Percentiles rank a stretch among this genome's conserved stretches.
Conservation (phyloP, 1,140 invertebrate species). For the Stegodyphus dumicola region DNA sequence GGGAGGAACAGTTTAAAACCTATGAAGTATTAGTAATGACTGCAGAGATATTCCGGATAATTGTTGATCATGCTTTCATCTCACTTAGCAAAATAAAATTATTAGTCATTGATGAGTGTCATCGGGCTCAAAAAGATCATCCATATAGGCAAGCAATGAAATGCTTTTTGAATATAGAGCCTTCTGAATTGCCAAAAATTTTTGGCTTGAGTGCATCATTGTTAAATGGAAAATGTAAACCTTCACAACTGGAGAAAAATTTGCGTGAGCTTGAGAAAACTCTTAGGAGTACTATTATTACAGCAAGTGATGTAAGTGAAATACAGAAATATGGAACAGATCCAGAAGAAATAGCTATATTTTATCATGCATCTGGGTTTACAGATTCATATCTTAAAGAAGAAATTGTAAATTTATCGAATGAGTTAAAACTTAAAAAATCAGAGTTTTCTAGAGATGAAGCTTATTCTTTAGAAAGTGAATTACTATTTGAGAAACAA, state of each 20-base stretch:
- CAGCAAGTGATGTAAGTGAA: constrained; percentile 79
- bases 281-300: constrained; percentile 78
- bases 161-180: constrained; percentile 70
- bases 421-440: background rate
- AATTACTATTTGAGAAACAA: too few species aligned
- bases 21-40: constrained; percentile 87
- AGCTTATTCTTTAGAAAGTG: background rate
- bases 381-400: background rate
- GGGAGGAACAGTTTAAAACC: constrained; percentile 75
- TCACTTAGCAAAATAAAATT: constrained; percentile 77
- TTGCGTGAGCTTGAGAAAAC: constrained; percentile 79
- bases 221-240: constrained; percentile 68
- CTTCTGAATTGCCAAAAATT: constrained; percentile 70
- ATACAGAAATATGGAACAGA: background rate
- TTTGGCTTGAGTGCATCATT: constrained; percentile 76
- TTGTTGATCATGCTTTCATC: constrained; percentile 77
- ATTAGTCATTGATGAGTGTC: constrained; percentile 93
- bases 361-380: constrained; percentile 2
- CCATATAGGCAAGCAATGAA: constrained; percentile 78
- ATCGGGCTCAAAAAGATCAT: constrained; percentile 79
- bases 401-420: background rate
- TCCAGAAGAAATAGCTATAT: constrained; percentile 67
- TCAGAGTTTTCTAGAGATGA: too few species aligned
- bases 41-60: constrained; percentile 81
- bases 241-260: constrained; percentile 76